Evolutionary conservation across 2,888 invertebrate species (phyloP).

Genomic region (Caradrina clavipalpis): DNA sequence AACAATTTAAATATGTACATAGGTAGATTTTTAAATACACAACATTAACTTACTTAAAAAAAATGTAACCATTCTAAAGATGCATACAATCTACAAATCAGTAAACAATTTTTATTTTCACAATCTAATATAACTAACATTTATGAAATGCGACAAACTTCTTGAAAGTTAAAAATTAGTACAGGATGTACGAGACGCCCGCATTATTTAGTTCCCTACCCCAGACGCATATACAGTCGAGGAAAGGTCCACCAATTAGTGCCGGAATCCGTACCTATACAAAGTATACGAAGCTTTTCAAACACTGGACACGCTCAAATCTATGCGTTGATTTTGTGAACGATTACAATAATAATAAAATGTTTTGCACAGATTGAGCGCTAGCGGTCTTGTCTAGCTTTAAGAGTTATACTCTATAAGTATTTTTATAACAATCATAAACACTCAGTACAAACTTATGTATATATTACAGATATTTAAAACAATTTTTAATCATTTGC

Average conservation of each 20-base stretch:
- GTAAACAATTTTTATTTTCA: conserved; percentile 63
- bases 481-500: conserved; percentile 54
- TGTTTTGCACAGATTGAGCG: conserved; percentile 34
- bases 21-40: conserved; percentile 84
- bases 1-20: conserved; percentile 88
- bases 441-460: conserved; percentile 61
- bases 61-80: conserved; percentile 68
- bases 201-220: conserved; percentile 1
- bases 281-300: conserved; percentile 38
- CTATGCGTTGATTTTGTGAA: conserved; percentile 26
- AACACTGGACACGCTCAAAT: conserved; percentile 37
- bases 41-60: conserved; percentile 83
- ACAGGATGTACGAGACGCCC: conserved; percentile 11
- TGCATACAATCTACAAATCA: conserved; percentile 69
- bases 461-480: conserved; percentile 43
- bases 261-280: conserved; percentile 14
- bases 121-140: conserved; percentile 70
- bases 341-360: conserved; percentile 18
- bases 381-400: conserved; percentile 28
- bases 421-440: conserved; percentile 56
- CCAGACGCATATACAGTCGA: background rate
- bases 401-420: conserved; percentile 52
- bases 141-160: conserved; percentile 70
- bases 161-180: conserved; percentile 36
- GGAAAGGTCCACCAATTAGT: background rate